phyloP scores from a whole-genome alignment of 2,113 vertebrate genomes.

The Arvicanthis niloticus region DNA sequence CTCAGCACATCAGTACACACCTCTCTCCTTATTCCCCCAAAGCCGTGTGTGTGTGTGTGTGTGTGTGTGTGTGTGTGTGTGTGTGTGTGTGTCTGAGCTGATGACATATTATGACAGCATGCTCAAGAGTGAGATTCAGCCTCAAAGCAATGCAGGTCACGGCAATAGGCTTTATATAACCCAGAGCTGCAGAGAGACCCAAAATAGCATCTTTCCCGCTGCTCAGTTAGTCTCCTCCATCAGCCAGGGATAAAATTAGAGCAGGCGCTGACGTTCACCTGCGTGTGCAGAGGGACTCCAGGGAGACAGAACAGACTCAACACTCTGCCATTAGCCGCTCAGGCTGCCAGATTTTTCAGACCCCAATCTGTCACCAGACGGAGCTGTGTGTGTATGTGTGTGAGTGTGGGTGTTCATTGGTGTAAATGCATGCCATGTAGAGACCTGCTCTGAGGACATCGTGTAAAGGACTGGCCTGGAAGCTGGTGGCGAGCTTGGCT shows the following conservation, averaged over 20 bases:
- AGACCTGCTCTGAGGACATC: slow-evolving; percentile 21
- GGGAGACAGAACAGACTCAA: slow-evolving; percentile 86
- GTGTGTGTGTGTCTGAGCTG: slow-evolving; percentile 68
- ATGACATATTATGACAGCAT: slow-evolving; percentile 77
- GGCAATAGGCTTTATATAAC: slow-evolving; percentile 90
- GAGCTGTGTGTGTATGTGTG: slow-evolving; percentile 50
- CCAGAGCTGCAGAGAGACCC: slow-evolving; percentile 88
- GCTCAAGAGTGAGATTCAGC: slow-evolving; percentile 78
- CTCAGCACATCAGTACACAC: slow-evolving; percentile 39
- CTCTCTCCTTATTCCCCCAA: slow-evolving; percentile 63
- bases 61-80: slow-evolving; percentile 55
- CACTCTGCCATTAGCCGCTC: slow-evolving; percentile 82
- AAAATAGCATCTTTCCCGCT: slow-evolving; percentile 96
- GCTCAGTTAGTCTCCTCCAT: slow-evolving; percentile 96
- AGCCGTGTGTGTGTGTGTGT: not conserved
- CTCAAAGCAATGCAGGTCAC: slow-evolving; percentile 85
- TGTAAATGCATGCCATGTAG: not conserved
- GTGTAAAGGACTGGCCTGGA: slow-evolving; percentile 46
- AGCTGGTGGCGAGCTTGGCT: not conserved
- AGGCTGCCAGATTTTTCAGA: slow-evolving; percentile 85
- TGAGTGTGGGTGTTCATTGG: not conserved
- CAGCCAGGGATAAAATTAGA: slow-evolving; percentile 97
- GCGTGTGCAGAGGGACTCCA: slow-evolving; percentile 95
- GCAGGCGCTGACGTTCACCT: slow-evolving; percentile 94
- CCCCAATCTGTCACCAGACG: slow-evolving; percentile 81